A percentile compares a stretch with the other conserved stretches of the same genome.
phyloP scores from a whole-genome alignment of 2,797 vertebrate species.

The Cirrhinus molitorella region DNA sequence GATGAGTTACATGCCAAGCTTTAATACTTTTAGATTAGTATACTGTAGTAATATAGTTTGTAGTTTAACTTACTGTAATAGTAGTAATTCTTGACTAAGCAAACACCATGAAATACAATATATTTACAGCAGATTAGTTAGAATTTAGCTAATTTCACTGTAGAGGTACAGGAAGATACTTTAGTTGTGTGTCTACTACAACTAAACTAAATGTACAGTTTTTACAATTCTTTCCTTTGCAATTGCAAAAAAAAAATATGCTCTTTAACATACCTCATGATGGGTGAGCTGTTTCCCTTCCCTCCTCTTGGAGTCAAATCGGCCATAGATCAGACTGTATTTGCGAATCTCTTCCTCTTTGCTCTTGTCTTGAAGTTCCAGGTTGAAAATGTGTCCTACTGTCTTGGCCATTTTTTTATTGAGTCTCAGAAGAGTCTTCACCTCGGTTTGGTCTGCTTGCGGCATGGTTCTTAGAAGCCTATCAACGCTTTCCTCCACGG shows the following conservation, averaged over 20 bases:
- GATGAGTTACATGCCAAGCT: no score
- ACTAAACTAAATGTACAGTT: no score
- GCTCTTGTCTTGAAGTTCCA: constrained; percentile 85
- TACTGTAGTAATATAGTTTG: neutral
- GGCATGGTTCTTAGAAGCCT: constrained; percentile 89
- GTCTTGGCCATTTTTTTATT: constrained; percentile 96
- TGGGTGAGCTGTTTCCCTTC: constrained; percentile 95
- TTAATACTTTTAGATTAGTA: neutral
- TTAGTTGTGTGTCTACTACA: neutral
- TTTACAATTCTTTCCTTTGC: no score
- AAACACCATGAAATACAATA: neutral
- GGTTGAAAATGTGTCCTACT: constrained; percentile 94
- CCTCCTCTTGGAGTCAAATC: constrained; percentile 93
- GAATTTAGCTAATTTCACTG: neutral
- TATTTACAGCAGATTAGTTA: neutral
- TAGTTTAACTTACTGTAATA: neutral
- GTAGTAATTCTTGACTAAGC: neutral
- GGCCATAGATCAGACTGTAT: constrained; percentile 95
- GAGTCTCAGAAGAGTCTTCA: constrained; percentile 88
- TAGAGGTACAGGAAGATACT: neutral
- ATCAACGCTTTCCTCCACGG: constrained; percentile 90
- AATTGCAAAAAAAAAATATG: neutral
- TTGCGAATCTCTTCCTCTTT: constrained; percentile 96
- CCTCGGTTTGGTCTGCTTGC: constrained; percentile 83
- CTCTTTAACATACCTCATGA: constrained; percentile 84